A percentile compares a stretch with the other conserved stretches of the same genome.
These are phyloP conservation scores for Oryctes rhinoceros DNA, from an alignment of 1,140 invertebrate genomes.

Conservation along the genomic window DNA sequence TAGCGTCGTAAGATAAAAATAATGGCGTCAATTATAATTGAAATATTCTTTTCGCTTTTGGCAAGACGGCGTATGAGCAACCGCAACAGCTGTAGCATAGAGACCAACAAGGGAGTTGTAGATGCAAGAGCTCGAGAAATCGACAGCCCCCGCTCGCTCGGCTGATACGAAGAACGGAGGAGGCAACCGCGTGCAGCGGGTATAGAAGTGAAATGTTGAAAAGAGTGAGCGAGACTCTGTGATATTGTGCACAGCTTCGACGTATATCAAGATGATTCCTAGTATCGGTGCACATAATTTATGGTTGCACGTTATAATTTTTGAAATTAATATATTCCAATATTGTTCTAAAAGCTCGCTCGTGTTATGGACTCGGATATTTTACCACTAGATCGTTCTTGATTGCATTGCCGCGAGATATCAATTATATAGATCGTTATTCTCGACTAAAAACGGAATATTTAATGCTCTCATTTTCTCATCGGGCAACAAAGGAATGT, in stretches of 20 bases:
- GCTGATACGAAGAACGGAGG: neutral
- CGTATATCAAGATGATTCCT: slow-evolving; percentile 42
- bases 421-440: slow-evolving; percentile 61
- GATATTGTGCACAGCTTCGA: slow-evolving; percentile 38
- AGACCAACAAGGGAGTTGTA: slow-evolving; percentile 9
- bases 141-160: neutral
- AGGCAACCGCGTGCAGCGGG: neutral
- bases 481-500: slow-evolving; percentile 55
- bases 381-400: slow-evolving; percentile 58
- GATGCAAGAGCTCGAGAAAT: slow-evolving; percentile 2
- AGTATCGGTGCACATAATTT: slow-evolving; percentile 40
- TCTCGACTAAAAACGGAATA: slow-evolving; percentile 58
- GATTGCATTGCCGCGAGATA: slow-evolving; percentile 60
- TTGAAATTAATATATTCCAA: slow-evolving; percentile 46
- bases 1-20: slow-evolving; percentile 32
- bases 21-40: slow-evolving; percentile 42
- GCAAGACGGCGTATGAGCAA: slow-evolving; percentile 24
- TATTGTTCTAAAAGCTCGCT: slow-evolving; percentile 57
- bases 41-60: slow-evolving; percentile 43
- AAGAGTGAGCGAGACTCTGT: slow-evolving; percentile 12
- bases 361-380: slow-evolving; percentile 49
- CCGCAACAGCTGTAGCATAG: slow-evolving; percentile 12
- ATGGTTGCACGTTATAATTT: slow-evolving; percentile 44
- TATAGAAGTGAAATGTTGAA: slow-evolving; percentile 14
- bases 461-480: slow-evolving; percentile 56